phyloP scores from a whole-genome alignment of 2,888 invertebrate species.

The Tortrix viridana region DNA sequence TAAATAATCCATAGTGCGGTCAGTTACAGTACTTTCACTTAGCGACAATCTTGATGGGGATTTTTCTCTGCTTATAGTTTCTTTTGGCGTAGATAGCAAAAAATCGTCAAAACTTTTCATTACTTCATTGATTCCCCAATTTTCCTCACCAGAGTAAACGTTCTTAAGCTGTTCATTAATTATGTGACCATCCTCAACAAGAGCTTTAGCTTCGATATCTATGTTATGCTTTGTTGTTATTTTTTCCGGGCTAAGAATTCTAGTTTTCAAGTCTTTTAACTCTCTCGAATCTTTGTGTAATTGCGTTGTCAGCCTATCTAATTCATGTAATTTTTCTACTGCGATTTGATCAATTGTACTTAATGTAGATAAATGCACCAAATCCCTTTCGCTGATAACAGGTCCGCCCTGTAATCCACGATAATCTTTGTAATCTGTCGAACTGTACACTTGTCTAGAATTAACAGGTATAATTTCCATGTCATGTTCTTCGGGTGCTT shows the following conservation, averaged over 20 bases:
- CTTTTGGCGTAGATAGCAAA: conserved; percentile 80
- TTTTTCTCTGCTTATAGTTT: conserved; percentile 77
- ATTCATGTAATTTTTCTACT: conserved; percentile 90
- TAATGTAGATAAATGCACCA: conserved; percentile 89
- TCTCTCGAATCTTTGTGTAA: conserved; percentile 91
- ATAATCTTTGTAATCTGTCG: conserved; percentile 91
- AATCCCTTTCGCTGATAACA: conserved; percentile 90
- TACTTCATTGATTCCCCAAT: conserved; percentile 88
- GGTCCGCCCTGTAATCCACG: conserved; percentile 87
- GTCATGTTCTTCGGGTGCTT: conserved; percentile 90
- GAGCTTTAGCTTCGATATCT: conserved; percentile 84
- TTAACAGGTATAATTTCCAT: conserved; percentile 81
- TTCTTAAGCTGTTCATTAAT: conserved; percentile 88
- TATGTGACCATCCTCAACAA: conserved; percentile 86
- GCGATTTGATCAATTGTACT: conserved; percentile 91
- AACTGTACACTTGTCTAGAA: conserved; percentile 88
- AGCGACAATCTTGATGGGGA: conserved; percentile 86
- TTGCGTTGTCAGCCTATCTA: conserved; percentile 90
- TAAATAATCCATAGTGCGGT: conserved; percentile 86
- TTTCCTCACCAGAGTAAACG: conserved; percentile 86
- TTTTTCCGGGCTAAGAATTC: conserved; percentile 87
- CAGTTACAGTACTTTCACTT: conserved; percentile 85
- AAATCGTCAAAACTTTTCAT: conserved; percentile 86
- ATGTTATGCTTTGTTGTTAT: conserved; percentile 72
- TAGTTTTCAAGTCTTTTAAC: conserved; percentile 89